Evolutionary conservation across 2,113 vertebrate genomes (phyloP).

Genomic region (Anguilla rostrata): DNA sequence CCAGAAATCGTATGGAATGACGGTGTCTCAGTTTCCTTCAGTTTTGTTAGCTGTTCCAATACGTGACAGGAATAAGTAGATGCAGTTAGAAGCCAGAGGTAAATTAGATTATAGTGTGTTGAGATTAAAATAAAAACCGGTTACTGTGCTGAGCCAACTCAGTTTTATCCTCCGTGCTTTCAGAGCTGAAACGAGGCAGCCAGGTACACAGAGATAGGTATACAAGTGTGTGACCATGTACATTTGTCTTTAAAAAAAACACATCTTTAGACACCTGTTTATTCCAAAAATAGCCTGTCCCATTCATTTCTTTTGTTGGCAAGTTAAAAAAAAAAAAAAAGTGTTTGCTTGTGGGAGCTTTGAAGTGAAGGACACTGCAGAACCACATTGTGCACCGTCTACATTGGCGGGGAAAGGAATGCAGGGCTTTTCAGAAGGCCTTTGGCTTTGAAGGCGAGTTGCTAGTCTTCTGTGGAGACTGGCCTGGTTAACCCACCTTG

Average conservation of each 20-base stretch:
- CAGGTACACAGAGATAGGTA: constrained; percentile 3
- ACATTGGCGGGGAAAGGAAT: neutral
- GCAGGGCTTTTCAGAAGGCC: constrained; percentile 14
- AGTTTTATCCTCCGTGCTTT: neutral
- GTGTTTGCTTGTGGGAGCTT: constrained; percentile 11
- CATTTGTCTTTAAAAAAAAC: constrained; percentile 19
- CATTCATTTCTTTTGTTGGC: neutral
- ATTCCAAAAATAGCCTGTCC: constrained; percentile 14
- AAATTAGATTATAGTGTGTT: neutral
- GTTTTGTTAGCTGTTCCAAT: neutral
- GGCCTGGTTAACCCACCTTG: neutral
- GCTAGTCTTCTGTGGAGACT: neutral
- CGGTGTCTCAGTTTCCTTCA: neutral
- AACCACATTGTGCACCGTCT: constrained; percentile 3
- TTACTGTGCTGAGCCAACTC: too few species aligned
- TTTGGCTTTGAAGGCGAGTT: constrained; percentile 11
- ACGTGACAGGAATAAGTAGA: neutral
- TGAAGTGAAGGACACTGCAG: constrained; percentile 2
- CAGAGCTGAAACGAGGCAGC: neutral
- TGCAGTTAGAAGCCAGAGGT: neutral
- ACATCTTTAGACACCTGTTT: constrained; percentile 13
- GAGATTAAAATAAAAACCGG: neutral
- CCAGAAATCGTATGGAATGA: neutral
- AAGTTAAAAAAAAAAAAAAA: neutral
- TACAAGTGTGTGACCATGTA: neutral